Base-by-base conservation (phyloP, 2,113 vertebrate genomes). In the Leptosomus discolor region DNA sequence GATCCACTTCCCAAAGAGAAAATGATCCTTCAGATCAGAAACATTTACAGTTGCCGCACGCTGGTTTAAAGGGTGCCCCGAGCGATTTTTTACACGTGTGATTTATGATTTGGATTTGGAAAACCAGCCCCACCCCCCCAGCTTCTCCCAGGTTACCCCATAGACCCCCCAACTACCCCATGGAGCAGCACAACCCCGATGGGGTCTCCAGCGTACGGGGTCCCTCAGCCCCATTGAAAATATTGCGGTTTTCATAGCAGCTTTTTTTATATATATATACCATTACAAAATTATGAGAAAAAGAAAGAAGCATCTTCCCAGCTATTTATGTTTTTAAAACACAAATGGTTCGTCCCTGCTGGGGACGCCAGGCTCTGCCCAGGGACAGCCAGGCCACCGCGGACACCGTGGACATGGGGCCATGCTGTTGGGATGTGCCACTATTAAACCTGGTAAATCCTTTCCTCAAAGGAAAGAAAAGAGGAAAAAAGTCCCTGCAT, bases 191-290 rank as follows among this genome's bases (percentile, higher is more conserved):
- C 5, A 63, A 30, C 41, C 26, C 61, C 30, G 3, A 2, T 0
- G 6, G 57, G 18, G 6, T 56, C 45, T 69, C 32, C 70, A 86
- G 34, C 45, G 11, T 1, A 36, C 1, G 1, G 14, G 6, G 21
- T 29, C 22, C 24, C 18, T 53, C 74, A 74, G 45, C 43, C 19
- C 46, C 29, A 12, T 8, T 41, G 46, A 56, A 79, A 70, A 83
- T 16, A 27, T 2, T 41, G 54, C 0, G 2, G 17, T 39, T 26
- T 43, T 70, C 46, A 39, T n/a, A 57, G 7, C 12, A 56, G 11
- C 7, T 51, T n/a, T n/a, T n/a, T n/a, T n/a, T n/a, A n/a, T n/a
- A n/a, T n/a, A n/a, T n/a, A n/a, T n/a, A n/a, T n/a, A n/a, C n/a
- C 7, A 8, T 54, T 18, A 57, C 9, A 60, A 51, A 89, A 80